Evolutionary conservation across 2,888 invertebrate species (phyloP), one percentile per base, ranked within the genome.

Genomic region (Leuctra nigra): DNA sequence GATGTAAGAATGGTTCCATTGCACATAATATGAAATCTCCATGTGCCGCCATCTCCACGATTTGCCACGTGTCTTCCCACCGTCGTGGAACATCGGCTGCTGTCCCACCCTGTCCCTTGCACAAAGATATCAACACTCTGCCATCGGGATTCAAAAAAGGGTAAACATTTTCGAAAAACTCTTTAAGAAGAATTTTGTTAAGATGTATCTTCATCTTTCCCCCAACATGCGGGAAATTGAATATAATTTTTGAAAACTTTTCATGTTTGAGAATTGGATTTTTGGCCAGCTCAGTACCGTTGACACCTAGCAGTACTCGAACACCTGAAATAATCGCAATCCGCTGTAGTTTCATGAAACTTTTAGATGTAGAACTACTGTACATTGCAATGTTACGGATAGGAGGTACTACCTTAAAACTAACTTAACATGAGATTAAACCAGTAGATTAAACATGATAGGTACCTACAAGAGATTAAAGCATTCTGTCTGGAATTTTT

Each of bases 141-240:
- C 70, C 70, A 54, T 71, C 68, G 56, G 66, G 64, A 57, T 62
- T 56, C 47, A 78, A 70, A 61, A 73, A 69, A 48, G 69, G 58
- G 25, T 63, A 64, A 39, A 71, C 71, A 61, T 74, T 75, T 29
- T 63, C 55, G 62, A 79, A 78, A 67, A 78, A 79, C 38, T 71
- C 67, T 55, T 65, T 67, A 3, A 82, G 66, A 20, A 82, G 69
- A 25, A 72, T 67, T 57, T 79, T 71, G 66, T 81, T 80, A 55
- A 72, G 72, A 63, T 77, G 74, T 56, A 80, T 73, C 65, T 79
- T 77, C 68, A 80, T 80, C 69, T 81, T 81, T 6, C 81, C 80
- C 29, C 80, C 80, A 38, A 74, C 72, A 66, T 80, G 80, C 7
- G 82, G 82, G 64, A 82, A 82, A 65, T 82, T 82, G 68, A 82